Evolutionary conservation across 2,797 vertebrate species (phyloP).

Genomic region (Loris lydekkerianus): DNA sequence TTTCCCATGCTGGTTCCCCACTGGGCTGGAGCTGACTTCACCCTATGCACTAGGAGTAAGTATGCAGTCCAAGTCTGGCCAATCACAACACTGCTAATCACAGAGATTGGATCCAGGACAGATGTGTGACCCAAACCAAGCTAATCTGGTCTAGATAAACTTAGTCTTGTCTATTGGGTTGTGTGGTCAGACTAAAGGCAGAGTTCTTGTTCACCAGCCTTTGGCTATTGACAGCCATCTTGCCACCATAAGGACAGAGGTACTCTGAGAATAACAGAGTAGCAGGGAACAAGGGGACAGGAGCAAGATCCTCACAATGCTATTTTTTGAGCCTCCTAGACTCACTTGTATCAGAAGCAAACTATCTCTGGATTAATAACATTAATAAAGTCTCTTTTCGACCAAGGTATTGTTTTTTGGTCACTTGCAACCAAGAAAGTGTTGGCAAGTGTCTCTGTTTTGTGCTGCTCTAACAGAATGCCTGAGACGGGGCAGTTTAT

Average conservation of each 20-base stretch:
- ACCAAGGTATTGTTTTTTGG: neutral
- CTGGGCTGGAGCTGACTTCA: neutral
- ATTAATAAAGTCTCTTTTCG: neutral
- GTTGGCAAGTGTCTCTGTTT: neutral
- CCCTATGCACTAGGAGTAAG: neutral
- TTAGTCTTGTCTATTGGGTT: neutral
- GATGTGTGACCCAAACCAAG: neutral
- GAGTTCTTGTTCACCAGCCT: neutral
- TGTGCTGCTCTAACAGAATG: neutral
- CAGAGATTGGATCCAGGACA: neutral
- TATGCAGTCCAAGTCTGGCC: neutral
- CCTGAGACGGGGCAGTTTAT: neutral
- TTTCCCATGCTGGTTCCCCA: neutral
- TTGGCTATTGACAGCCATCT: neutral
- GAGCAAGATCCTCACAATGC: neutral
- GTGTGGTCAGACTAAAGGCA: neutral
- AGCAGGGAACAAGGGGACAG: neutral
- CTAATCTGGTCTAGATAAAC: neutral
- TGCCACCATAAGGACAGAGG: neutral
- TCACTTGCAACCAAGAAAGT: neutral
- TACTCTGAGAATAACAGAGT: neutral
- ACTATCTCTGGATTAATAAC: neutral
- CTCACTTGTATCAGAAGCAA: neutral
- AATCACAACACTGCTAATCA: neutral
- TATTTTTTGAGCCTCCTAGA: neutral